These are phyloP conservation scores for Apis florea DNA, from an alignment of 1,140 invertebrate species.

Conservation along the genomic window DNA sequence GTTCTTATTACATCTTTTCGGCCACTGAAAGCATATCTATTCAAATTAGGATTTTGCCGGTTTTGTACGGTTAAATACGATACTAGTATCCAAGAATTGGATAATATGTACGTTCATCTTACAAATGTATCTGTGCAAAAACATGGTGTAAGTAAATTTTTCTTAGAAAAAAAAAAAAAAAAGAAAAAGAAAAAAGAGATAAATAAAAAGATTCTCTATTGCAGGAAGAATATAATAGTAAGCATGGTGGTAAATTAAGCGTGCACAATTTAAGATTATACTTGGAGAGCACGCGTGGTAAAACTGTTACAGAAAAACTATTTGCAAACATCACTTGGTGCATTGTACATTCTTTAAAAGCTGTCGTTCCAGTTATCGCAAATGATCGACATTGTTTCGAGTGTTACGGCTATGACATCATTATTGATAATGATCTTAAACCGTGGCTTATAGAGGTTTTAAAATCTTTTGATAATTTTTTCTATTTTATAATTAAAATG, in stretches of 20 bases:
- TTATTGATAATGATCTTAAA: slow-evolving; percentile 91
- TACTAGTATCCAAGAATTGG: slow-evolving; percentile 86
- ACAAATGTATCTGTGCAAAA: slow-evolving; percentile 95
- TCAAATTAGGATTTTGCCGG: slow-evolving; percentile 90
- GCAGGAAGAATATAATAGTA: slow-evolving; percentile 95
- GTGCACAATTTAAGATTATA: slow-evolving; percentile 94
- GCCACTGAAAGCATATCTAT: slow-evolving; percentile 89
- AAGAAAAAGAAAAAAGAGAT: background rate
- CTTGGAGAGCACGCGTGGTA: slow-evolving; percentile 94
- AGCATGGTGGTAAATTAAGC: slow-evolving; percentile 97
- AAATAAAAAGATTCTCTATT: background rate
- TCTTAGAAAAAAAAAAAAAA: no score
- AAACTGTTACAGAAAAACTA: slow-evolving; percentile 90
- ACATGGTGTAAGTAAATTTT: slow-evolving; percentile 84
- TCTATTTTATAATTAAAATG: background rate
- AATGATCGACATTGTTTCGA: slow-evolving; percentile 92
- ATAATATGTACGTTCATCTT: slow-evolving; percentile 93
- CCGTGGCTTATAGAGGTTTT: slow-evolving; percentile 91
- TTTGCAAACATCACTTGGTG: slow-evolving; percentile 94
- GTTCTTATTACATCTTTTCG: slow-evolving; percentile 93
- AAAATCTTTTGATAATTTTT: background rate
- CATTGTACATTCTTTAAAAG: slow-evolving; percentile 91
- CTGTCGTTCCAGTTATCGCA: slow-evolving; percentile 88
- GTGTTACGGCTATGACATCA: slow-evolving; percentile 92
- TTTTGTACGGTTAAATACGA: slow-evolving; percentile 92